Evolutionary conservation across 1,140 invertebrate species (phyloP).

Genomic region (Drosophila lini): DNA sequence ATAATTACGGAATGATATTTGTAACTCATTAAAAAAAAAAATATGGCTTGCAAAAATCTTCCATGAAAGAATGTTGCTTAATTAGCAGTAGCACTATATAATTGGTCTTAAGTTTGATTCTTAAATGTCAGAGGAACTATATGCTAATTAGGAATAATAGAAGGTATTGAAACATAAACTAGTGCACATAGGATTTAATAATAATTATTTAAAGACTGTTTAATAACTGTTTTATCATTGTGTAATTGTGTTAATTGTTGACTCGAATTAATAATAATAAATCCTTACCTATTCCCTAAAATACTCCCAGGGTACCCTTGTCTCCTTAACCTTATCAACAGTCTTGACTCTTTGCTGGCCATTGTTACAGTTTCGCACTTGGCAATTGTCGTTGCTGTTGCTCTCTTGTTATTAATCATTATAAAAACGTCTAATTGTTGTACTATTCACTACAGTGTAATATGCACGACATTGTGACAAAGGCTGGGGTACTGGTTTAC

Average conservation of each 20-base stretch:
- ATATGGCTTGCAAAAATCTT: slow-evolving; percentile 1
- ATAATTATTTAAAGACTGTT: not conserved
- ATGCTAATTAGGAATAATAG: not conserved
- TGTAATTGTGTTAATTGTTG: no score
- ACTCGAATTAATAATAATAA: no score
- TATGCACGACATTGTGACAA: slow-evolving; percentile 73
- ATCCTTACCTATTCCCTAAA: not conserved
- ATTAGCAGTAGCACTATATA: not conserved
- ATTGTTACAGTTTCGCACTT: slow-evolving; percentile 68
- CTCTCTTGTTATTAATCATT: slow-evolving; percentile 36
- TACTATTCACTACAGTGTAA: slow-evolving; percentile 39
- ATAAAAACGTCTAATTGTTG: slow-evolving; percentile 34
- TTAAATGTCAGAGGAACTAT: not conserved
- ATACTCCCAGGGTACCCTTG: slow-evolving; percentile 14
- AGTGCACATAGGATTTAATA: not conserved
- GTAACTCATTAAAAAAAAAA: slow-evolving; percentile 21
- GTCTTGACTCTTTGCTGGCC: slow-evolving; percentile 23
- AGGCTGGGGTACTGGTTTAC: slow-evolving; percentile 7
- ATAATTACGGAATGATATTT: slow-evolving; percentile 33
- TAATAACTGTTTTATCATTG: no score
- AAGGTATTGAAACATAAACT: not conserved
- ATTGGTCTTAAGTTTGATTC: not conserved
- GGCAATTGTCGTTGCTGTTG: slow-evolving; percentile 22
- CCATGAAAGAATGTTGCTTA: not conserved
- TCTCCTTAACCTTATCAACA: not conserved